A percentile compares a stretch with the other conserved stretches of the same genome.
These are phyloP conservation scores for Neosalanx taihuensis DNA, from an alignment of 2,797 vertebrate species.

Conservation along the genomic window DNA sequence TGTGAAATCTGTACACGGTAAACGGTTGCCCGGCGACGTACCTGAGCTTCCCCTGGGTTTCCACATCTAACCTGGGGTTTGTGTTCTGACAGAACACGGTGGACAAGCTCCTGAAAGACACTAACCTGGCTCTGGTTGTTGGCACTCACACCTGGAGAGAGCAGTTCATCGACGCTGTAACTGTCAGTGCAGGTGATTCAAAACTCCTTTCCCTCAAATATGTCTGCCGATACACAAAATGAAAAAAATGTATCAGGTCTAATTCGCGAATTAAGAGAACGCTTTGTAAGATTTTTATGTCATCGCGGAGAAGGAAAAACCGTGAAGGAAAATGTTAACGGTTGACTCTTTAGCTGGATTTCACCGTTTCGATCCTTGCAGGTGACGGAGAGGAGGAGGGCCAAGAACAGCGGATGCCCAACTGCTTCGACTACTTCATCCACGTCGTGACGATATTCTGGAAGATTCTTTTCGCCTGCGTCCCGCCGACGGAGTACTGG, in stretches of 20 bases:
- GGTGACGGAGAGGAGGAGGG: slow-evolving; percentile 80
- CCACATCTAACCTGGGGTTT: slow-evolving; percentile 30
- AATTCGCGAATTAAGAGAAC: neutral
- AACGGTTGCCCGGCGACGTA: too few species aligned
- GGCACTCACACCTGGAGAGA: slow-evolving; percentile 91
- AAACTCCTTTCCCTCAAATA: neutral
- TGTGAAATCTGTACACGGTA: neutral
- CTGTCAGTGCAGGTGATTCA: slow-evolving; percentile 84
- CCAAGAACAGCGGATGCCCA: slow-evolving; percentile 77
- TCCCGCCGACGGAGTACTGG: slow-evolving; percentile 88
- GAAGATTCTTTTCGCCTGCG: slow-evolving; percentile 89
- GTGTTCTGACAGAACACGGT: slow-evolving; percentile 78
- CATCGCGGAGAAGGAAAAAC: neutral
- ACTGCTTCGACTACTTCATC: slow-evolving; percentile 90
- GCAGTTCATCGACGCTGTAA: slow-evolving; percentile 89
- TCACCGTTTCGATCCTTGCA: slow-evolving; percentile 35
- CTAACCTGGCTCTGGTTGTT: slow-evolving; percentile 85
- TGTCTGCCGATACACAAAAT: neutral
- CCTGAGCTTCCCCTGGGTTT: too few species aligned
- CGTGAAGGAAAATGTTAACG: neutral
- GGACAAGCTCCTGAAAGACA: slow-evolving; percentile 89
- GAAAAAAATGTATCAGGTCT: neutral
- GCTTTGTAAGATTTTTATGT: neutral
- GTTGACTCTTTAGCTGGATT: neutral
- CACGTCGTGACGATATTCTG: slow-evolving; percentile 90